Conservation (phyloP, 2,113 vertebrate genomes). For the Bothrops jararaca region DNA sequence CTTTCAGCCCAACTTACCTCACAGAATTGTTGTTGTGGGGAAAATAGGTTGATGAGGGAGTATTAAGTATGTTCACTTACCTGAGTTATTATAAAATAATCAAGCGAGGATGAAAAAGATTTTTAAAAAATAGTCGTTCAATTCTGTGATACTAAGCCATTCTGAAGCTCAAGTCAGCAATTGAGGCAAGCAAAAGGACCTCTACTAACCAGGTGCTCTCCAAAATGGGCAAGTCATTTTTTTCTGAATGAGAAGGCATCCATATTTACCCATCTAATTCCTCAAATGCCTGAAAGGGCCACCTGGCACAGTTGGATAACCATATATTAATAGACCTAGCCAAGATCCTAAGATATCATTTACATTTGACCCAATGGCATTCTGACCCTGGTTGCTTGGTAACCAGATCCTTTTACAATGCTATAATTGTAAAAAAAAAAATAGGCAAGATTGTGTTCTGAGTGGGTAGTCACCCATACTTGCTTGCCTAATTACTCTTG, state of each 20-base stretch:
- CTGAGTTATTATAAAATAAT: neutral
- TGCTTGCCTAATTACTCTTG: neutral
- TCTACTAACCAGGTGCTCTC: neutral
- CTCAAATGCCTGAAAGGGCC: neutral
- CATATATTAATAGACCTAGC: constrained; percentile 1
- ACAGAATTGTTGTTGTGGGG: neutral
- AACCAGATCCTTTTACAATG: constrained; percentile 30
- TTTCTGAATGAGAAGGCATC: neutral
- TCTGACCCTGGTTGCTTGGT: constrained; percentile 20
- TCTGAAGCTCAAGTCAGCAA: neutral
- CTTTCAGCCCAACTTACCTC: neutral
- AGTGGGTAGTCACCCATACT: neutral
- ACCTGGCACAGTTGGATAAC: neutral
- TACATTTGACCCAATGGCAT: constrained; percentile 27
- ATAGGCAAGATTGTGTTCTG: neutral
- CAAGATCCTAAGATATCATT: constrained; percentile 28
- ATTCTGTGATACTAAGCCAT: neutral
- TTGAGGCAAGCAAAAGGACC: neutral
- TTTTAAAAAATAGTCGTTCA: neutral
- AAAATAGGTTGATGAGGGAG: neutral
- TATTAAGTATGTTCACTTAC: neutral
- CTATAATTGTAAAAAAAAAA: neutral
- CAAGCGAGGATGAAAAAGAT: neutral
- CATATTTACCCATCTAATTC: neutral
- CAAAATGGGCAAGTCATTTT: neutral